phyloP scores from a whole-genome alignment of 35 echinoderm and acorn worm genomes.

The Heliocidaris tuberculata region DNA sequence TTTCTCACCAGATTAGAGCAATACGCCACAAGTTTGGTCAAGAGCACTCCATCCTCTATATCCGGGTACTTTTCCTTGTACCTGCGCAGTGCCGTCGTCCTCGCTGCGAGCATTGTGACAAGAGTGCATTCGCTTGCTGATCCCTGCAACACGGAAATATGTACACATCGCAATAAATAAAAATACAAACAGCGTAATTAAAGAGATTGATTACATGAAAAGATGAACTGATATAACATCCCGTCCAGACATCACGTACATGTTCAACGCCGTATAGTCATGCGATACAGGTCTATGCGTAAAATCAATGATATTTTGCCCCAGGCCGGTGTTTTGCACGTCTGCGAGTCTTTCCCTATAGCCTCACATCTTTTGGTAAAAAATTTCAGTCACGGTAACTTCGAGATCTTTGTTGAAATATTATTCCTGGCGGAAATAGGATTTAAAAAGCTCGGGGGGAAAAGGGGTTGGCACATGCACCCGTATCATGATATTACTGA shows the following conservation, averaged over 20 bases:
- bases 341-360: not conserved
- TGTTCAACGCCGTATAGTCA: not conserved
- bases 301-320: not conserved
- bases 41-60: conserved; percentile 60
- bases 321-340: too few species aligned
- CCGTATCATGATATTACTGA: too few species aligned
- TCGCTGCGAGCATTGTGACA: conserved; percentile 64
- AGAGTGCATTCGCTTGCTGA: conserved; percentile 84
- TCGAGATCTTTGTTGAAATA: too few species aligned
- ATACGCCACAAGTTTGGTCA: conserved; percentile 80
- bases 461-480: too few species aligned
- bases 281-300: not conserved
- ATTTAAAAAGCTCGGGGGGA: not conserved
- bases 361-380: not conserved
- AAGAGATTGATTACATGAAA: not conserved
- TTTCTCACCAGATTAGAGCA: conserved; percentile 74
- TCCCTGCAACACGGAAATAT: conserved; percentile 48
- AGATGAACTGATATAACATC: not conserved
- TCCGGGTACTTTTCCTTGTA: conserved; percentile 66
- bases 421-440: not conserved
- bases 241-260: not conserved
- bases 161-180: not conserved
- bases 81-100: conserved; percentile 52
- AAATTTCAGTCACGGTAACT: not conserved
- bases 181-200: not conserved